These are phyloP conservation scores for Venusia cambrica DNA, from an alignment of 2,888 invertebrate species.

Conservation along the genomic window DNA sequence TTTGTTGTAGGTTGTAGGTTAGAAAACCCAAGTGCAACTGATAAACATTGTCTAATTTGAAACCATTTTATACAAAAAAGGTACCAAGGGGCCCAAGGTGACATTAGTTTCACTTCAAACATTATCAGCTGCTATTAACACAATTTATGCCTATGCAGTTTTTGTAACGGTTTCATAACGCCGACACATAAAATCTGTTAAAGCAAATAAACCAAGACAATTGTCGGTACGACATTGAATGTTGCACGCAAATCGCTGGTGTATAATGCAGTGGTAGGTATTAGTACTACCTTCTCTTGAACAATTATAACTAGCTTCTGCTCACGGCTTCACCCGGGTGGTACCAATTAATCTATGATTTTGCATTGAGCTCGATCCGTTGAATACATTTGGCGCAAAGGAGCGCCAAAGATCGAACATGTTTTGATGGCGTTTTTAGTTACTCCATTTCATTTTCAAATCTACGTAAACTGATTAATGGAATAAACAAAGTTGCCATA, in stretches of 20 bases:
- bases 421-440: too few relatives aligned
- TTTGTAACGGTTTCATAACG: constrained; percentile 29
- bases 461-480: too few relatives aligned
- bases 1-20: constrained; percentile 12
- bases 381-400: too few relatives aligned
- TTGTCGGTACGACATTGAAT: constrained; percentile 17
- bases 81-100: constrained; percentile 30
- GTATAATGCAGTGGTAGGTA: too few relatives aligned
- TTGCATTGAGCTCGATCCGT: too few relatives aligned
- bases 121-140: constrained; percentile 26
- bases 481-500: too few relatives aligned
- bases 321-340: too few relatives aligned
- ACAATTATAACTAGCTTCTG: too few relatives aligned
- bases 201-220: constrained; percentile 15
- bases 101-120: constrained; percentile 32
- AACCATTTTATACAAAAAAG: constrained; percentile 37
- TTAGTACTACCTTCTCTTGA: too few relatives aligned
- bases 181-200: constrained; percentile 12
- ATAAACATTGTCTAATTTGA: constrained; percentile 26
- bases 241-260: constrained; percentile 2
- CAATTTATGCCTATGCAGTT: constrained; percentile 31
- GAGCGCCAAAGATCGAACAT: too few relatives aligned
- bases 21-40: constrained; percentile 30
- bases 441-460: too few relatives aligned
- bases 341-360: too few relatives aligned